phyloP scores from a whole-genome alignment of 2,113 vertebrate species.

The Brienomyrus brachyistius region DNA sequence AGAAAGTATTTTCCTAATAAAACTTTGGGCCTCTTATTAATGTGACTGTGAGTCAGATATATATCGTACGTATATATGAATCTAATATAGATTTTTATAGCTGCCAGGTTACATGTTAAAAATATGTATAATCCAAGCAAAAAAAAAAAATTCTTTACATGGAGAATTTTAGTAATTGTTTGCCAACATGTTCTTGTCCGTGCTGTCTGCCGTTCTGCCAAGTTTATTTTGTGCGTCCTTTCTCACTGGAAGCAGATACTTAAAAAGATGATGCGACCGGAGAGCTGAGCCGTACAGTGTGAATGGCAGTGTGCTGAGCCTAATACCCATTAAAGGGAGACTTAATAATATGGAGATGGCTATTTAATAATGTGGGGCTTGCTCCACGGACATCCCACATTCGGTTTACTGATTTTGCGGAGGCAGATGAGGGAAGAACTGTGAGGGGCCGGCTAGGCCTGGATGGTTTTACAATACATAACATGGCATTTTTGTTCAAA shows the following conservation, averaged over 20 bases:
- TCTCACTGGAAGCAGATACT: neutral
- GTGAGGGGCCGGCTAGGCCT: too few relatives aligned
- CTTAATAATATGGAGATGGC: neutral
- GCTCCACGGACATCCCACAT: too few relatives aligned
- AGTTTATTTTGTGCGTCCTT: neutral
- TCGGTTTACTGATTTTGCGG: neutral
- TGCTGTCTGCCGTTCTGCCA: neutral
- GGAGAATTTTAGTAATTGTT: neutral
- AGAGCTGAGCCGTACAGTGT: neutral
- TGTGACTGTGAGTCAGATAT: neutral
- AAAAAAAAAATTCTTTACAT: neutral
- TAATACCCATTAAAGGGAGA: neutral
- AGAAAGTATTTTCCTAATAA: neutral
- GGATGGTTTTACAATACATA: neutral
- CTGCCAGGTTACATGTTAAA: neutral
- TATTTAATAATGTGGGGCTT: neutral
- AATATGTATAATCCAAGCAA: neutral
- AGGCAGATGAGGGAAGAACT: neutral
- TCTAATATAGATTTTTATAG: neutral
- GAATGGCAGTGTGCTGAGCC: neutral
- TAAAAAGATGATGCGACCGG: neutral
- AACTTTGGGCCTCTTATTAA: neutral
- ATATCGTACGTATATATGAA: neutral
- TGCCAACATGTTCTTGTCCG: neutral
- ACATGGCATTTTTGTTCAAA: too few relatives aligned